Evolutionary conservation across 2,797 vertebrate genomes (phyloP), one percentile per base, ranked within the genome.

Genomic region (Gobionotothen gibberifrons): DNA sequence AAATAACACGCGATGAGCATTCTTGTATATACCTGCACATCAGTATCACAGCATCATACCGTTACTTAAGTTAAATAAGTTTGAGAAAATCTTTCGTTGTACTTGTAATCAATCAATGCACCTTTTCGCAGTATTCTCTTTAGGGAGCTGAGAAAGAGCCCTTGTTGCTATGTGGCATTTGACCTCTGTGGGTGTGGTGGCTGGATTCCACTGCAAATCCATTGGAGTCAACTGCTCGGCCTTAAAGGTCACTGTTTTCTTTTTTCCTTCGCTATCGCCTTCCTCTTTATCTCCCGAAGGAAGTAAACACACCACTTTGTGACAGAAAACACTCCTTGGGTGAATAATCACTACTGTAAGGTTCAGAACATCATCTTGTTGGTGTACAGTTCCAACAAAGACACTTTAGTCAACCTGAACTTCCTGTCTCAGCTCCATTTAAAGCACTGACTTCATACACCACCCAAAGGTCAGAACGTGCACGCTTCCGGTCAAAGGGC

Each of bases 161-260:
- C 42, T 19, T 72, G 74, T 74, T 85, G 57, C 71, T 74, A 49
- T 68, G 76, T 84, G 78, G 79, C 77, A 89, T 76, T 65, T 86
- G 83, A 84, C 81, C 85, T 78, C 57, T 55, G 58, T 69, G 83
- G 85, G 82, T 87, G 82, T 86, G 82, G 74, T 43, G 57, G 61
- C 78, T 69, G 77, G 85, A 88, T 88, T 89, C 81, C 85, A 62
- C 55, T 47, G 55, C 76, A 71, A 56, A 72, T 72, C 68, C 79
- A 67, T 66, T 64, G 49, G 72, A 88, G 69, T 82, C 75, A 71
- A 55, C 43, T 56, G 57, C 40, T 12, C 17, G 12, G 64, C 77
- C 78, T 84, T 69, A 85, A 85, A 85, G 78, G 84, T 85, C 81
- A 75, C 49, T 40, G 53, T 47, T 75, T 47, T 72, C 79, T 78